These are phyloP conservation scores for Dasyprocta punctata DNA, from an alignment of 2,113 vertebrate species.

Conservation along the genomic window DNA sequence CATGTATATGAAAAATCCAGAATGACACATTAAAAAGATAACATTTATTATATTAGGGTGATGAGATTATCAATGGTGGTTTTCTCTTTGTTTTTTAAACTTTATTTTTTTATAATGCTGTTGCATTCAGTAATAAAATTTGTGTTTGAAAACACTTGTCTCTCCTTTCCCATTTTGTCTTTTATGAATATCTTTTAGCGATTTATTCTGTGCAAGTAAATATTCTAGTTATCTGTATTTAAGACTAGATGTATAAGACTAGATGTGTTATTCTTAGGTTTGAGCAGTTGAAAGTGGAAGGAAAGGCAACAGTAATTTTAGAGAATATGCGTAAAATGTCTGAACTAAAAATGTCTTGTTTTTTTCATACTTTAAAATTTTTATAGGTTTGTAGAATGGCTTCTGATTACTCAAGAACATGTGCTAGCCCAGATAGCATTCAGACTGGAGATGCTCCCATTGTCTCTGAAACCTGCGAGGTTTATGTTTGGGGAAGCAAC, in stretches of 20 bases:
- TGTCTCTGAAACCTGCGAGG: conserved; percentile 97
- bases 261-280: conserved; percentile 3
- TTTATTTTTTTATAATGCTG: conserved; percentile 22
- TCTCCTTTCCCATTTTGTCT: not conserved
- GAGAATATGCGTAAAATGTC: conserved; percentile 21
- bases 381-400: conserved; percentile 93
- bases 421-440: conserved; percentile 97
- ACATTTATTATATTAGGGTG: not conserved
- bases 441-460: conserved; percentile 94
- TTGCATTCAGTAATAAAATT: not conserved
- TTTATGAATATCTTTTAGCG: conserved; percentile 36
- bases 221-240: conserved; percentile 29
- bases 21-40: not conserved
- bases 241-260: conserved; percentile 34
- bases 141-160: not conserved
- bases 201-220: conserved; percentile 30
- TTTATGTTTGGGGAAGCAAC: conserved; percentile 94
- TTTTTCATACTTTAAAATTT: conserved; percentile 55
- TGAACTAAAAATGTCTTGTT: conserved; percentile 7
- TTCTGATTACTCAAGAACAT: conserved; percentile 94
- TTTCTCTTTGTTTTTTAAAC: not conserved
- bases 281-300: conserved; percentile 44
- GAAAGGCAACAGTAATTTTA: conserved; percentile 48
- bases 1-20: not conserved
- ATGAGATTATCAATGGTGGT: not conserved